phyloP scores from a whole-genome alignment of 2,113 vertebrate genomes.

The Myanophis thanlyinensis region DNA sequence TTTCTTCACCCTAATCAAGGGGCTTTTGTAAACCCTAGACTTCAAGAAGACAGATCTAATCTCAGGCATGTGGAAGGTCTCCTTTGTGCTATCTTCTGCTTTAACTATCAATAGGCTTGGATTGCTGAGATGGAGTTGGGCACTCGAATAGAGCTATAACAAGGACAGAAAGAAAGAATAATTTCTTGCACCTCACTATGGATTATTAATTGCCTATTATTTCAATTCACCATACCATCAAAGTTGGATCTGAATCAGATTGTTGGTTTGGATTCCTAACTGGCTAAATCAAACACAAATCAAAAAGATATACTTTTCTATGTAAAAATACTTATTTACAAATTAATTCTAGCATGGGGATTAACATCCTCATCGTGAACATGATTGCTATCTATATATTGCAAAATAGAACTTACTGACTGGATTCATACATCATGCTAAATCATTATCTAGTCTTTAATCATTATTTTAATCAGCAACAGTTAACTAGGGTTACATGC shows the following conservation, averaged over 20 bases:
- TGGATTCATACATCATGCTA: not conserved
- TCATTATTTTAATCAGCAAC: not conserved
- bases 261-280: not conserved
- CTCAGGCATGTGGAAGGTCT: not conserved
- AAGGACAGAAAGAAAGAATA: not conserved
- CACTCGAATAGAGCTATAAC: not conserved
- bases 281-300: not conserved
- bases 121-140: not conserved
- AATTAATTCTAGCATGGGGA: not conserved
- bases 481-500: not conserved
- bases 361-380: not conserved
- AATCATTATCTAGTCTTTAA: not conserved
- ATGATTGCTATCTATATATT: not conserved
- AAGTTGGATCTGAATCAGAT: not conserved
- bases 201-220: not conserved
- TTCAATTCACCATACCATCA: not conserved
- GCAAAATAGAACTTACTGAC: not conserved
- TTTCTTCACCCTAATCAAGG: constrained; percentile 19
- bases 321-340: not conserved
- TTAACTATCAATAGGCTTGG: not conserved
- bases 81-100: not conserved
- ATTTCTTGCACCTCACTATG: not conserved
- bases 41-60: not conserved
- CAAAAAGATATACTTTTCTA: not conserved
- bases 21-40: not conserved